Evolutionary conservation across 2,113 vertebrate species (phyloP).

Genomic region (Pan troglodytes): NHGRI_mPanTro3-v2.1_pri NC_072401.2:75852001-75852500

Average conservation of each 20-base stretch:
- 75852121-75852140: neutral
- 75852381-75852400: constrained; percentile 33
- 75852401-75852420: constrained; percentile 16
- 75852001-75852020: neutral
- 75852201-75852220: constrained; percentile 14
- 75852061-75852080: neutral
- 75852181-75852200: constrained; percentile 9
- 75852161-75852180: neutral
- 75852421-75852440: neutral
- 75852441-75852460: neutral
- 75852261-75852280: neutral
- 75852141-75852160: neutral
- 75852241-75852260: constrained; percentile 11
- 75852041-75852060: constrained; percentile 6
- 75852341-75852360: neutral
- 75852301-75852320: neutral
- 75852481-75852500: neutral
- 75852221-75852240: neutral
- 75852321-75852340: neutral
- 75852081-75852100: neutral
- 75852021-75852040: neutral
- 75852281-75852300: neutral
- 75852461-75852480: neutral
- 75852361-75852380: constrained; percentile 2
- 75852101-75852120: neutral